Evolutionary conservation across 2,113 vertebrate genomes (phyloP).

Genomic region (Peromyscus leucopus): DNA sequence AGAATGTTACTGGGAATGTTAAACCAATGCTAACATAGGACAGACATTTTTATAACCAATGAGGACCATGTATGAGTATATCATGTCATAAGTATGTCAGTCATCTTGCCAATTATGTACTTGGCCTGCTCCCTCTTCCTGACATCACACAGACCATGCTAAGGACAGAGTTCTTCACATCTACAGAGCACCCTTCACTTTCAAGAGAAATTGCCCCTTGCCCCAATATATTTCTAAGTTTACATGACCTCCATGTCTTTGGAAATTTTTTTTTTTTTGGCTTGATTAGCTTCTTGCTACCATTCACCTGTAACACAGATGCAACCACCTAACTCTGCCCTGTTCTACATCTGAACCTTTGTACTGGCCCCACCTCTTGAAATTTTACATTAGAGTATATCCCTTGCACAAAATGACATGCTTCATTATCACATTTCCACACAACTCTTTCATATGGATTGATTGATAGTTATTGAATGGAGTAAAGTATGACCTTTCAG

Average conservation of each 20-base stretch:
- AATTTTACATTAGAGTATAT: neutral
- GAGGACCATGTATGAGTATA: neutral
- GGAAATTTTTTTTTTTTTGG: neutral
- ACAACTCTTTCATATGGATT: neutral
- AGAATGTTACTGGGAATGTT: neutral
- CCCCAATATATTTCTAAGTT: neutral
- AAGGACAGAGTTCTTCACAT: neutral
- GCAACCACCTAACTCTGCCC: neutral
- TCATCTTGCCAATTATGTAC: neutral
- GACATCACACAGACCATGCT: neutral
- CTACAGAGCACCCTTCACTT: neutral
- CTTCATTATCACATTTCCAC: neutral
- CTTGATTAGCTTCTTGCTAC: neutral
- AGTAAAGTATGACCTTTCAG: neutral
- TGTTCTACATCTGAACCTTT: too few relatives aligned
- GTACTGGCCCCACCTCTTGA: neutral
- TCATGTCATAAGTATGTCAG: neutral
- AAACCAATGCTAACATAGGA: neutral
- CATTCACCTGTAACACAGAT: neutral
- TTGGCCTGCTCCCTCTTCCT: neutral
- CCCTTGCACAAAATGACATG: neutral
- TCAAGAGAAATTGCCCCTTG: neutral
- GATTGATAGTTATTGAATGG: neutral
- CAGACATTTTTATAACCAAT: neutral
- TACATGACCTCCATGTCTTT: conserved; percentile 5